Evolutionary conservation across 2,113 vertebrate genomes (phyloP), one percentile per base, ranked within the genome.

Genomic region (Pteropus alecto): DNA sequence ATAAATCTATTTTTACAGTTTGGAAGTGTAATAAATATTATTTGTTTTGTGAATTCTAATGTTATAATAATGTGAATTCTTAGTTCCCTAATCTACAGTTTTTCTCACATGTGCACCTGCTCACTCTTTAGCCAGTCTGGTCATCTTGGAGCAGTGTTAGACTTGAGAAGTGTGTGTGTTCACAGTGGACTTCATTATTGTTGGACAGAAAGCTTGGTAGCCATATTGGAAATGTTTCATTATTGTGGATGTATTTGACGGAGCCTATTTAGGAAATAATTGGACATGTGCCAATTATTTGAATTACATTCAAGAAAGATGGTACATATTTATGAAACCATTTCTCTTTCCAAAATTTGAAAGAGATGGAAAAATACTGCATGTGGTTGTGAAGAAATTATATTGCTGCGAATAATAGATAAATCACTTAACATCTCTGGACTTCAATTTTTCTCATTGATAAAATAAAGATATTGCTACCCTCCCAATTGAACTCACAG

Each of bases 311-410:
- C 12, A 95, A 93, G 76, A 89, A 76, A 91, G 22, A 63, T 10
- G 2, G 33, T 73, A 9, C 11, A 33, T 60, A 30, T 81, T 86
- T 94, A 68, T 93, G n/a, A 79, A 90, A 84, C 7, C 6, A 38
- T 77, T 43, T 79, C 7, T 90, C 35, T 77, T 65, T 89, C 54
- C 97, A 63, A 96, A 93, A 88, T 33, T 79, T 92, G 41, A 87
- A 46, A 16, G 43, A 60, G 18, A 60, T 94, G 24, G 51, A 51
- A 92, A 92, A 85, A 67, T 76, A 76, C 7, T 33, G n/a, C 70
- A 41, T 85, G 60, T 84, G 14, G 51, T 73, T 73, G 26, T 73
- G 24, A 56, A 82, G 77, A 81, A 87, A 92, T 90, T 79, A 54
- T 61, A 24, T 91, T 67, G 18, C 38, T 89, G 24, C 82, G 67